Percentiles rank a stretch among this genome's conserved stretches.
These are phyloP conservation scores for Thamnophis elegans DNA, from an alignment of 2,797 vertebrate genomes.

Conservation along the genomic window DNA sequence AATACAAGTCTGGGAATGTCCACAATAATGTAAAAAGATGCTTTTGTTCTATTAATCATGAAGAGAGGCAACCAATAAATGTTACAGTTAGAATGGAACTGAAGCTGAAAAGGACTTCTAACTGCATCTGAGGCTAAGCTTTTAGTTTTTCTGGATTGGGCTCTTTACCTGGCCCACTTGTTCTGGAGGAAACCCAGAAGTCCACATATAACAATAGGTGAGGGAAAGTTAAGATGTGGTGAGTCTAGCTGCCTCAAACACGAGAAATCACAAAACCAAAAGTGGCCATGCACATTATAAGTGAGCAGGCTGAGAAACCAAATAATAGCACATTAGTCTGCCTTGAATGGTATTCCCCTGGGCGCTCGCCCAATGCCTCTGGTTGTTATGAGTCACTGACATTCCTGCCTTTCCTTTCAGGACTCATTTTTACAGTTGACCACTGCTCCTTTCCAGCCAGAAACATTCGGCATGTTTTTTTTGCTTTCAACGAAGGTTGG, in stretches of 20 bases:
- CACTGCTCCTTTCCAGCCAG: not conserved
- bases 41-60: not conserved
- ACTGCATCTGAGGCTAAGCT: not conserved
- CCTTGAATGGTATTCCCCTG: not conserved
- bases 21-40: not conserved
- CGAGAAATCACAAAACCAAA: not conserved
- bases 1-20: slow-evolving; percentile 15
- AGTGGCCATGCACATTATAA: not conserved
- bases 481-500: slow-evolving; percentile 35
- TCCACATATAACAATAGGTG: not conserved
- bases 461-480: slow-evolving; percentile 3
- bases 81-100: not conserved
- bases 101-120: not conserved
- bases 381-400: not conserved
- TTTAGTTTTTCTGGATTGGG: not conserved
- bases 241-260: not conserved
- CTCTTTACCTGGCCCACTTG: not conserved
- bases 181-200: not conserved
- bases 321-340: not conserved
- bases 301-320: not conserved
- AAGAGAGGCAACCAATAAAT: not conserved
- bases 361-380: not conserved
- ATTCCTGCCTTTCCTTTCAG: not conserved
- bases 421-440: not conserved
- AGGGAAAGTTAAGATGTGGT: too few relatives aligned